Base-by-base conservation (phyloP, 2,888 invertebrate species). In the Amblyteles armatorius region DNA sequence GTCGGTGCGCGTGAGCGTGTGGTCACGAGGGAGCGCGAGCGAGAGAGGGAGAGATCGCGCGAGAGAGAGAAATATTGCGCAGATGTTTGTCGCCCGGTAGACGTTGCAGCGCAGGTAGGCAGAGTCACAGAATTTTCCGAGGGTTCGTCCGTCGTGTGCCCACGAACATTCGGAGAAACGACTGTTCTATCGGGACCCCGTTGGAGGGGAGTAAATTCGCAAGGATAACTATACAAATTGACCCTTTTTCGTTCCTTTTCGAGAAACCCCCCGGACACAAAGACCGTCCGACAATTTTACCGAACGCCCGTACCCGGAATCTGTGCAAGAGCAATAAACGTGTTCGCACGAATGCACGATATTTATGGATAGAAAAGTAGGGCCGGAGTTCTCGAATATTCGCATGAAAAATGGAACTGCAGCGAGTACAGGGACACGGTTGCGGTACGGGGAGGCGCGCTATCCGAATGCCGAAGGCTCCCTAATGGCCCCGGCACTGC, bases 51-150 rank as follows among this genome's bases (percentile, higher is more conserved):
- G 77, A 85, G 84, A 74, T 77, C 81, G 9, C 2, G 71, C 40
- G 60, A 48, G 73, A 81, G 85, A 83, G 86, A 86, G 74, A 85
- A 84, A 74, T 79, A 83, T 80, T 82, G 88, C 85, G 85, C 85
- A 85, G 85, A 85, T 85, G 85, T 82, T 85, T 82, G 85, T 82
- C 73, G 80, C 86, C 63, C 87, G 72, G 71, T 82, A 73, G 73
- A 74, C 79, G 72, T 74, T 79, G 36, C 48, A 71, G 85, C 85
- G 85, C 85, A 85, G 85, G 85, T 85, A 85, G 82, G 74, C 33
- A 74, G 44, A 65, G 52, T 40, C 67, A 40, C 48, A 13, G 57
- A 63, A 9, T 79, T 79, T 71, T 71, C 79, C 60, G 71, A 71
- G 79, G 71, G 48, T 19, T 48, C 55, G 29, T 22, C 82, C 36